Evolutionary conservation across 30 jellyfish, hydroid and myxozoan species (phyloP), one percentile per base, ranked within the genome.

Genomic region (Aurelia sp.): DNA sequence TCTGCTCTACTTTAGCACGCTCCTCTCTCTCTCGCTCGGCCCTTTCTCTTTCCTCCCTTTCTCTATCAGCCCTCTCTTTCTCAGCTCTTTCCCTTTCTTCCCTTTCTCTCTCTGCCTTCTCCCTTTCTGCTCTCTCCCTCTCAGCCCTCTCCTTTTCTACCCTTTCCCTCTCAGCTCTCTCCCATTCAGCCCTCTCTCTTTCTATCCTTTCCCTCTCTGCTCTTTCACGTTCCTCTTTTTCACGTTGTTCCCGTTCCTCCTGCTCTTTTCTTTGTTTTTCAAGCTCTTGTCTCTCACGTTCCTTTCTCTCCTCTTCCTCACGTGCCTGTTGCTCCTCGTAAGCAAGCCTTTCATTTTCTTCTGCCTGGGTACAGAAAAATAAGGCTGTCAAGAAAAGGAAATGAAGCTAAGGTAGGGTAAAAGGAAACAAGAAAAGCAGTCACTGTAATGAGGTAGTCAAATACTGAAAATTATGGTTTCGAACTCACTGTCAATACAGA

Each of bases 291-390:
- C 44, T 19, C 62, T 57, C 76, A 76, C 52, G 61, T 17, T 79
- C 82, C 23, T 67, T 27, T 31, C 51, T 59, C 33, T 59, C 69
- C 33, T 59, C 33, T 21, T 59, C 69, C 30, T 59, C 69, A 30
- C 69, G 69, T 59, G 69, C 69, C 23, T 18, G 69, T 59, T 59
- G 23, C 33, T 59, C 69, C 33, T 59, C 35, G 30, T 48, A 60
- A 19, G 77, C 87, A 62, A 76, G 66, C 50, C 87, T 62, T 27
- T 78, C 89, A 47, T 78, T 62, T 23, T 78, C 89, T 48, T 78
- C 89, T 11, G 77, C 79, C 89, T 78, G 72, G 7, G n/a, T 18
- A 16, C n/a, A 74, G 9, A 55, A 73, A 50, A 51, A 52, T 5
- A 18, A 13, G 62, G 20, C n/a, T 20, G 73, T 19, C 19, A 51